Base-by-base conservation (phyloP, 1,140 invertebrate species). In the Macrostomum lignano region DNA sequence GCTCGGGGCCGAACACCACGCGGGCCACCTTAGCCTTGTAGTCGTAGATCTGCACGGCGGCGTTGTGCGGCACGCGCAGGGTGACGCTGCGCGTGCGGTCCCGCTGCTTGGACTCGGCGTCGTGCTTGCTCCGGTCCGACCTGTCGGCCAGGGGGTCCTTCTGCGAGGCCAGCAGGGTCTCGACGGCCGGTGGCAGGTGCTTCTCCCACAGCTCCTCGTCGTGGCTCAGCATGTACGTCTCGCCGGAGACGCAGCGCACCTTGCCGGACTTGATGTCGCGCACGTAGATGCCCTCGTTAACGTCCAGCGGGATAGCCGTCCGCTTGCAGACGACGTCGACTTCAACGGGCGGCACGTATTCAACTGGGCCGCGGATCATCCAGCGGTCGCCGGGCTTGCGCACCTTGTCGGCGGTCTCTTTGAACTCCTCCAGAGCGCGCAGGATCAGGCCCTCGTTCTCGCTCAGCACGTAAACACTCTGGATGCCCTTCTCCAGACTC, bases 211-310 rank as follows among this genome's bases (percentile, higher is more conserved):
- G 38, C 43, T 65, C 62, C 42, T 65, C 62, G 49, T 65, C 60
- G 39, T 63, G 56, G 21, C 47, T 61, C 9, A 65, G 38, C 60
- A 65, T 65, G 41, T 65, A 65, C 2, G 61, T 63, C 29, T 55
- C 43, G 7, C 61, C 62, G 31, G 49, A 54, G n/a, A 64, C 46
- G 13, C 55, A 3, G 14, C 33, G 15, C 21, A 61, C 58, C 42
- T 57, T 50, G 36, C 62, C 62, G 43, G 46, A 52, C 38, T 63
- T 63, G 13, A 61, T 51, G 42, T 65, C 56, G 21, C 62, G 36
- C 29, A 65, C 59, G 45, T 65, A 65, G 35, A 65, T 63, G 25
- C 62, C 62, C 46, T 65, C 62, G 44, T 62, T 65, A 33, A 61
- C 59, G 46, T 64, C 61, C 28, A 65, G 41, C 29, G 62, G 58